A percentile compares a stretch with the other conserved stretches of the same genome.
phyloP scores from a whole-genome alignment of 2,113 vertebrate species.

The Campylorhamphus procurvoides region DNA sequence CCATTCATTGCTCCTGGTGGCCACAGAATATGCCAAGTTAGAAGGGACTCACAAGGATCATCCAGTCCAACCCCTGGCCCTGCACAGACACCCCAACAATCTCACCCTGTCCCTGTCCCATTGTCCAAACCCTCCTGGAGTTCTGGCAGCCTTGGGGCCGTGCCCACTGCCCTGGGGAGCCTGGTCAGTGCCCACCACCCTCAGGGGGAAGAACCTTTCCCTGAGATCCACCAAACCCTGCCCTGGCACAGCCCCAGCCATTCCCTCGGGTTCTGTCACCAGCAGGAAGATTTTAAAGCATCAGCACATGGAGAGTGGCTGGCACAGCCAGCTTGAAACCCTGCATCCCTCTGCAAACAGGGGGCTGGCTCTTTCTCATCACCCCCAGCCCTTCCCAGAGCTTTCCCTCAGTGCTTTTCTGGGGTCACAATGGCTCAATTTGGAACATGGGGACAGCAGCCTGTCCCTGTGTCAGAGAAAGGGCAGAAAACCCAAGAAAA shows the following conservation, averaged over 20 bases:
- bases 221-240: not conserved
- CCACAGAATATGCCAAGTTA: not conserved
- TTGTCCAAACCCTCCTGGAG: not conserved
- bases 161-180: not conserved
- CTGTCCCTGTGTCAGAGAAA: not conserved
- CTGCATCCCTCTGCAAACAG: not conserved
- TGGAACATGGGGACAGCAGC: not conserved
- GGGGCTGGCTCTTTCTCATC: not conserved
- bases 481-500: not conserved
- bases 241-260: not conserved
- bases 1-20: not conserved
- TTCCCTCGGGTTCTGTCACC: not conserved
- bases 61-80: not conserved
- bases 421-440: not conserved
- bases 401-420: not conserved
- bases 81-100: not conserved
- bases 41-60: not conserved
- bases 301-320: not conserved
- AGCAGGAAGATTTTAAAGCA: not conserved
- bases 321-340: not conserved
- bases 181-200: not conserved
- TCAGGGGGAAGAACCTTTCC: not conserved
- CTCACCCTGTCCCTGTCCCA: not conserved
- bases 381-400: not conserved
- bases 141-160: not conserved